Evolutionary conservation across 1,140 invertebrate genomes (phyloP), one percentile per base, ranked within the genome.

Genomic region (Ostrea denselamellosa): DNA sequence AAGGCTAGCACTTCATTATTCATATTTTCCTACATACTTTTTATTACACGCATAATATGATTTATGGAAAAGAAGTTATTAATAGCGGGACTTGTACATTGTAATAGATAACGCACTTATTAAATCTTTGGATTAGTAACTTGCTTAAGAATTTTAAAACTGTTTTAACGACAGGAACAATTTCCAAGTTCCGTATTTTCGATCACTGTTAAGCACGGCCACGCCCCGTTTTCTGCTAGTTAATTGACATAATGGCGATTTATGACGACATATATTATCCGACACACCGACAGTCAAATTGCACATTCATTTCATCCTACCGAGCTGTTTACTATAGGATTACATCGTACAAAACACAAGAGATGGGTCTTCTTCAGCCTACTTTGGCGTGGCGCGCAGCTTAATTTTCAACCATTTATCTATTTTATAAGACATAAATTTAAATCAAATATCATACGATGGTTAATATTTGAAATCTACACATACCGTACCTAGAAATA

Each of bases 401-500:
- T 77, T 25, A 77, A 77, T 77, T 22, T 77, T 77, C 68, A 25
- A 77, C 68, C 68, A 77, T 77, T 77, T 77, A 77, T 77, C 68
- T 77, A 77, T 77, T 77, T 77, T 77, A 77, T 77, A 77, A 77
- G 68, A 34, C 68, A 77, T 77, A 34, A 77, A 77, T 77, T 77
- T 77, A 77, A 77, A 77, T 77, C 68, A 77, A 77, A 77, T 77
- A 77, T 77, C 25, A 77, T 77, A 77, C 68, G 68, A 77, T 77
- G 28, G 22, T 77, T 77, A 77, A 77, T 77, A 77, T 28, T 77
- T 25, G 68, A 77, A 77, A 34, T 25, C 68, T 77, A 77, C 28
- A 77, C 68, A 12, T 34, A 28, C 8, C 68, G 68, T 77, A 77
- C 68, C 28, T 12, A n/a, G 56, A 19, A 1, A 62, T 62, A 77